These are phyloP conservation scores for Drosophila nasuta DNA, from an alignment of 1,140 invertebrate genomes.

Conservation along the genomic window DNA sequence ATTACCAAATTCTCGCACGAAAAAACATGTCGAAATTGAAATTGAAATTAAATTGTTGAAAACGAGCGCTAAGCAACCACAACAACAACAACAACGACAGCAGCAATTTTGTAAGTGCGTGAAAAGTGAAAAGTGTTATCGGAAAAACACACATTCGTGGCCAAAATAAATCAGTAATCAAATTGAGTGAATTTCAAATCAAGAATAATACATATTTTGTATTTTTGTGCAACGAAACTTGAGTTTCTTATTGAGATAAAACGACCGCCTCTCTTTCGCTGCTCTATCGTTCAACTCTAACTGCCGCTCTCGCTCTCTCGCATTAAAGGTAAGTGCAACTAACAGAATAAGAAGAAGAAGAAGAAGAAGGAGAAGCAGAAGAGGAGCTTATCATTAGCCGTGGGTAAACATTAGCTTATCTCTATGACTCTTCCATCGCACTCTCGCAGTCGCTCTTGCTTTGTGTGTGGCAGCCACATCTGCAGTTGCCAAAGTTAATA, in stretches of 20 bases:
- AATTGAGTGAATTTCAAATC: slow-evolving; percentile 15
- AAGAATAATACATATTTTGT: slow-evolving; percentile 11
- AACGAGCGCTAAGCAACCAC: slow-evolving; percentile 58
- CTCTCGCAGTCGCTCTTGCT: not conserved
- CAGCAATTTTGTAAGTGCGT: not conserved
- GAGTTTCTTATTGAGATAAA: slow-evolving; percentile 4
- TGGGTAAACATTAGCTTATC: slow-evolving; percentile 59
- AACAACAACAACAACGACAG: slow-evolving; percentile 7
- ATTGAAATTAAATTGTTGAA: slow-evolving; percentile 46
- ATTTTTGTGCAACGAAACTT: slow-evolving; percentile 13
- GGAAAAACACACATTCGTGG: slow-evolving; percentile 17
- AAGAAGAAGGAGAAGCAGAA: too few species aligned
- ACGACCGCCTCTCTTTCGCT: not conserved
- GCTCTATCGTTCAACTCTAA: slow-evolving; percentile 5
- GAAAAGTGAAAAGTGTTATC: slow-evolving; percentile 49
- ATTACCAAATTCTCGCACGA: slow-evolving; percentile 67
- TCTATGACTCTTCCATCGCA: slow-evolving; percentile 5
- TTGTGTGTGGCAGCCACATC: slow-evolving; percentile 14
- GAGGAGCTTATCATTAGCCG: slow-evolving; percentile 54
- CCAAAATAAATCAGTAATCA: slow-evolving; percentile 7
- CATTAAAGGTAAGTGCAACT: slow-evolving; percentile 68
- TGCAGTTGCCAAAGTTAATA: slow-evolving; percentile 38
- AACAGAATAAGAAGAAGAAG: too few species aligned
- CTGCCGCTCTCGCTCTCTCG: slow-evolving; percentile 15
- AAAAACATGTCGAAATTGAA: slow-evolving; percentile 41